These are phyloP conservation scores for Felis catus DNA, from an alignment of 2,113 vertebrate genomes.

Conservation along the genomic window DNA sequence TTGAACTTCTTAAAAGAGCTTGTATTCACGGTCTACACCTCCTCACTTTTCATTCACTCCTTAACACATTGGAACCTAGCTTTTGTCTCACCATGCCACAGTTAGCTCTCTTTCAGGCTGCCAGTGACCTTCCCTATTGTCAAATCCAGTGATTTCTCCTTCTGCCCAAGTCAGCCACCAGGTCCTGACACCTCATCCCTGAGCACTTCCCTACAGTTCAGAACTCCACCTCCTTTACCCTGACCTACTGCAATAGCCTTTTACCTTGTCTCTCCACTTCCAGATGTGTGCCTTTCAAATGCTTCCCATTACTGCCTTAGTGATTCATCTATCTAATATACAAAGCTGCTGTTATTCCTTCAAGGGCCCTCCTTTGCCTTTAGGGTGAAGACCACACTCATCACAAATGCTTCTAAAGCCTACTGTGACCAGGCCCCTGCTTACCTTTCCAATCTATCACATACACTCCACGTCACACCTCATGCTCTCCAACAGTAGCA, in stretches of 20 bases:
- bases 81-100: background rate
- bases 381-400: background rate
- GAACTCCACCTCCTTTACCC: background rate
- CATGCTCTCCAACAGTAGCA: background rate
- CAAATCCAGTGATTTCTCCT: background rate
- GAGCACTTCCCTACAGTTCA: background rate
- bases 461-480: background rate
- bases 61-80: background rate
- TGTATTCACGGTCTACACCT: background rate
- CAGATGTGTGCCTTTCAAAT: background rate
- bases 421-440: background rate
- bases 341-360: background rate
- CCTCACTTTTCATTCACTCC: background rate
- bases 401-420: background rate
- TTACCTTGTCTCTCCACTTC: background rate
- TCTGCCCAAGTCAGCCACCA: background rate
- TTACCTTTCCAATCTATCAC: background rate
- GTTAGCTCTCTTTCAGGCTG: background rate
- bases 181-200: background rate
- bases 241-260: background rate
- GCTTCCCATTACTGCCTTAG: background rate
- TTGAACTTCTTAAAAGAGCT: background rate
- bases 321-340: background rate
- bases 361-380: background rate
- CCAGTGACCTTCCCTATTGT: background rate